Base-by-base conservation (phyloP, 2,888 invertebrate genomes). In the Scrobipalpa atriplicella region DNA sequence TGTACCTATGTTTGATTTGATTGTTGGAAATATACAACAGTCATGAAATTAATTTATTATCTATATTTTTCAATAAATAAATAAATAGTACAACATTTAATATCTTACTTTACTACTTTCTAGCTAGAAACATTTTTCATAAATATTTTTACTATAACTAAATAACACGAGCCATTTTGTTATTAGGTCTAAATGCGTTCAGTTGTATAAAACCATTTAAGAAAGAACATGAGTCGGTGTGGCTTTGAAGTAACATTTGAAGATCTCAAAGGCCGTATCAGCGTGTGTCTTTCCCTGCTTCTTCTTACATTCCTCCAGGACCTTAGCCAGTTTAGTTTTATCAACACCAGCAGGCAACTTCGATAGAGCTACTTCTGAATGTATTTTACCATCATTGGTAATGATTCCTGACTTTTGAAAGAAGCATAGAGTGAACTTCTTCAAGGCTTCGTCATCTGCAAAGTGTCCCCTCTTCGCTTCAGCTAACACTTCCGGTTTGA, bases 371-470 rank as follows among this genome's bases (percentile, higher is more conserved):
- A 78, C 82, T 5, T 92, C 93, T 0, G 86, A 82, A 29, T 93
- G 91, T 13, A 93, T 70, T 64, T 91, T 87, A 0, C 87, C 91
- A 58, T 88, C 85, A 0, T 71, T 56, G 16, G 77, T 75, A 0
- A 90, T 61, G 1, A 92, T 82, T 1, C 85, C 87, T 0, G 89
- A 78, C 69, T 90, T 92, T 67, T 90, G 79, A 77, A 92, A 89
- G 80, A 93, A 87, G 73, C 94, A 94, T 0, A 89, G 76, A 0
- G 85, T 78, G 70, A 92, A 93, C 58, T 90, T 88, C 71, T 93
- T 93, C 0, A 93, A 70, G 0, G 73, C 79, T 9, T 90, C 87
- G 60, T 93, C 91, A 0, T 93, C 88, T 67, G 71, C 69, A 9
- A 90, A 78, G 1, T 86, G 73, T 0, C 93, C 94, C 66, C 87